These are phyloP conservation scores for Diaphora mendica DNA, from an alignment of 2,888 invertebrate genomes.

Conservation along the genomic window DNA sequence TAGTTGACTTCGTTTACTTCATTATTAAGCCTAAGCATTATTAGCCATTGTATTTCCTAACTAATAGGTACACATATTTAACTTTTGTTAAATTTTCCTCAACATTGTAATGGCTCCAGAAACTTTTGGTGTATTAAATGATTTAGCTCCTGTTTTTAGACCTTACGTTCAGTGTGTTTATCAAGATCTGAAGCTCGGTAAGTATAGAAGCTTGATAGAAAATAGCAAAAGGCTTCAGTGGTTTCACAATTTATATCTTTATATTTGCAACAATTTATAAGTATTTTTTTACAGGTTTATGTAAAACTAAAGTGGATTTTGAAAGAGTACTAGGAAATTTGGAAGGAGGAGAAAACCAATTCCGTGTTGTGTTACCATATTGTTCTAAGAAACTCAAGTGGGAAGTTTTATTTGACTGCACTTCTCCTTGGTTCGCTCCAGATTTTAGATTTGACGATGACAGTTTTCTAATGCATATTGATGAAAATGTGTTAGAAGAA, in stretches of 20 bases:
- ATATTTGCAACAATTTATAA: not conserved
- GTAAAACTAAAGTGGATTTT: conserved; percentile 80
- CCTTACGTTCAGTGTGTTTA: conserved; percentile 78
- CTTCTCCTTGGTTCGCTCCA: conserved; percentile 89
- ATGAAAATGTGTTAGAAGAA: conserved; percentile 82
- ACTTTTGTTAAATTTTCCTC: not conserved
- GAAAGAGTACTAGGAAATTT: conserved; percentile 72
- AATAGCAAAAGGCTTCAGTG: not conserved
- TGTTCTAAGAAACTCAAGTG: conserved; percentile 89
- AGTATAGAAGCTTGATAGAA: conserved; percentile 16
- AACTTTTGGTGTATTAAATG: conserved; percentile 61
- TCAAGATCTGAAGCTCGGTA: conserved; percentile 80
- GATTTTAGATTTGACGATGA: conserved; percentile 92
- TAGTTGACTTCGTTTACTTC: not conserved
- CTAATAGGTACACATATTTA: not conserved
- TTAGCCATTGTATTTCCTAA: not conserved
- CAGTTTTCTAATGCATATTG: conserved; percentile 87
- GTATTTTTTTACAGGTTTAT: conserved; percentile 67
- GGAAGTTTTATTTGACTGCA: conserved; percentile 90
- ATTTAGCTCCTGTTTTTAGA: conserved; percentile 76
- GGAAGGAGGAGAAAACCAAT: conserved; percentile 82
- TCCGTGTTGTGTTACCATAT: conserved; percentile 89
- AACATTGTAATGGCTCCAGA: conserved; percentile 62
- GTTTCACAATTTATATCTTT: not conserved
- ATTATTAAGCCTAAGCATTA: not conserved